These are phyloP conservation scores for Diadegma fenestrale DNA, from an alignment of 2,888 invertebrate species.

Conservation along the genomic window DNA sequence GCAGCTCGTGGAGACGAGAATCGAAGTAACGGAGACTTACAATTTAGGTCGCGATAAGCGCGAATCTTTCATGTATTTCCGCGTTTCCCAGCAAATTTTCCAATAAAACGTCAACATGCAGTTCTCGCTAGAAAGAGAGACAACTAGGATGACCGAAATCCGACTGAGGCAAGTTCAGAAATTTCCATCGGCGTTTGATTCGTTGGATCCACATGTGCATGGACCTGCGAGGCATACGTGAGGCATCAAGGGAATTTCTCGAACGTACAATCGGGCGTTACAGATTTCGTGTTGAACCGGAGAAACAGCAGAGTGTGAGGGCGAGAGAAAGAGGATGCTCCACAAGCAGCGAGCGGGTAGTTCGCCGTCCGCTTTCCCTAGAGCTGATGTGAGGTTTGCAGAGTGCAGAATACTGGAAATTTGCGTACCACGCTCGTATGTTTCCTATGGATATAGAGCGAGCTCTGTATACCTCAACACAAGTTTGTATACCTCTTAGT, in stretches of 20 bases:
- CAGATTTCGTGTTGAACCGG: slow-evolving; percentile 39
- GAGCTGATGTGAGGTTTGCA: slow-evolving; percentile 66
- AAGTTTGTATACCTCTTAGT: slow-evolving; percentile 13
- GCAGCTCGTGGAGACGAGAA: not conserved
- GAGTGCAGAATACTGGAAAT: slow-evolving; percentile 70
- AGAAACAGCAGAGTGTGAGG: slow-evolving; percentile 9
- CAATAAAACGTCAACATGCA: not conserved
- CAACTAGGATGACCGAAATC: slow-evolving; percentile 7
- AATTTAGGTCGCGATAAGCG: not conserved
- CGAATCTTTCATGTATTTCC: not conserved
- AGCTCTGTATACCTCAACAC: not conserved
- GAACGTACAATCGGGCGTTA: slow-evolving; percentile 61
- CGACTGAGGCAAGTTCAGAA: slow-evolving; percentile 15
- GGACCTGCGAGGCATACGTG: slow-evolving; percentile 22
- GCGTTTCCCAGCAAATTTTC: not conserved
- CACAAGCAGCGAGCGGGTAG: slow-evolving; percentile 34
- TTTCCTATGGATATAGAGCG: slow-evolving; percentile 24
- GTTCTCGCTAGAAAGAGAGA: not conserved
- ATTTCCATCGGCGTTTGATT: slow-evolving; percentile 53
- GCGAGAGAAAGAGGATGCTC: slow-evolving; percentile 13
- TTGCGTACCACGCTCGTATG: slow-evolving; percentile 54
- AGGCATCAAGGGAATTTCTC: slow-evolving; percentile 52
- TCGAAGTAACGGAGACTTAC: not conserved
- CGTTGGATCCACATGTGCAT: slow-evolving; percentile 41
- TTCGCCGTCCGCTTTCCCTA: slow-evolving; percentile 57